Percentiles rank a stretch among this genome's conserved stretches.
Conservation (phyloP, 2,797 vertebrate species). For the Chrysocyon brachyurus region DNA sequence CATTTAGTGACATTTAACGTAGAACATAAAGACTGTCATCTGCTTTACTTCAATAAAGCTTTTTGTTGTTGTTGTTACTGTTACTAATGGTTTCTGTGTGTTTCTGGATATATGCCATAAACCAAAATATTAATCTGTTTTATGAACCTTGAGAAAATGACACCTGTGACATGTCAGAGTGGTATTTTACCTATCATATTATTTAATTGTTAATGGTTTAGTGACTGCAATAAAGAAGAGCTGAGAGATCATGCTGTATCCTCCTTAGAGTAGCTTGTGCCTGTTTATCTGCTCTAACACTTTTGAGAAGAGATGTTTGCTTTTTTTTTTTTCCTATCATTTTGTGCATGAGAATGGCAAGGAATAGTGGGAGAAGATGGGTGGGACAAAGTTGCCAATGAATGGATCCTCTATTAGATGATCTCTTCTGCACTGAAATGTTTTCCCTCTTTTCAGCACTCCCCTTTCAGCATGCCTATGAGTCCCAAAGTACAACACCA, state of each 20-base stretch:
- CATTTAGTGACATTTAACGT: background rate
- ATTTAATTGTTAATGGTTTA: constrained; percentile 43
- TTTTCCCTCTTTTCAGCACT: background rate
- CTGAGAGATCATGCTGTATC: background rate
- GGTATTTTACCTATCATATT: background rate
- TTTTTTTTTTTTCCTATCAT: background rate
- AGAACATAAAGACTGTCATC: background rate
- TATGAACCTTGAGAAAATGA: background rate
- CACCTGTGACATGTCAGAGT: background rate
- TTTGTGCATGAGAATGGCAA: background rate
- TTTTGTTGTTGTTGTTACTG: background rate
- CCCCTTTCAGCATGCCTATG: background rate
- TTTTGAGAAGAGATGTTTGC: background rate
- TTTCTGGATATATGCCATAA: background rate
- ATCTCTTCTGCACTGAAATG: background rate
- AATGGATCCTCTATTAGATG: accelerated
- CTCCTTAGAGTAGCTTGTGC: background rate
- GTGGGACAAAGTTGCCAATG: background rate
- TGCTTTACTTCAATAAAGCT: background rate
- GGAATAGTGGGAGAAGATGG: background rate
- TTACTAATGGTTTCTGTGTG: background rate
- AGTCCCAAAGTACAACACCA: too few species aligned
- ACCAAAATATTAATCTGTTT: constrained; percentile 6
- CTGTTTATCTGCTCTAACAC: background rate
- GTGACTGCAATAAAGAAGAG: background rate